Conservation (phyloP, 2,113 vertebrate species). For the Perca flavescens region DNA sequence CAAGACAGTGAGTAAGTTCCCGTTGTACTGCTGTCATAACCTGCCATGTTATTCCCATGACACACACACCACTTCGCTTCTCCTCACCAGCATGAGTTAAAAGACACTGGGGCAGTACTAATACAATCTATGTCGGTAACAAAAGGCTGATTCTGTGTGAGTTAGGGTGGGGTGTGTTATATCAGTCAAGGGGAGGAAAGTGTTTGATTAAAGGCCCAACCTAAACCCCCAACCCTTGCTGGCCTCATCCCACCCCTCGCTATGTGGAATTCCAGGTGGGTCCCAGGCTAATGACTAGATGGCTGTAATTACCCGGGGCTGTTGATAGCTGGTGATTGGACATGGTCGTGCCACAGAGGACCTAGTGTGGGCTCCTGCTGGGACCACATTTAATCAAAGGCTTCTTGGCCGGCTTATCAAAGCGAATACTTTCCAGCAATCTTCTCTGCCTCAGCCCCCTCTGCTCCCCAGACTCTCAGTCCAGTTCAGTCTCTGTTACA, state of each 20-base stretch:
- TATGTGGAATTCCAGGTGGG: constrained; percentile 81
- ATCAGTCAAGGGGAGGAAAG: constrained; percentile 69
- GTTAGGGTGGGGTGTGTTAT: constrained; percentile 50
- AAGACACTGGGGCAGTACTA: constrained; percentile 40
- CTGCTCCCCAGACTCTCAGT: constrained; percentile 58
- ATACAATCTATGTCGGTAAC: constrained; percentile 56
- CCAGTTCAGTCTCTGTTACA: constrained; percentile 49
- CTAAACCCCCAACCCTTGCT: constrained; percentile 68
- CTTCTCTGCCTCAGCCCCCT: constrained; percentile 72
- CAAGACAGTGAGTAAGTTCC: constrained; percentile 27
- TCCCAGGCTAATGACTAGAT: constrained; percentile 81
- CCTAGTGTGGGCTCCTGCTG: constrained; percentile 80
- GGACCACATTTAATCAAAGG: constrained; percentile 79
- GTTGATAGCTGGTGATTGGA: constrained; percentile 82
- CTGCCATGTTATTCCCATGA: constrained; percentile 28
- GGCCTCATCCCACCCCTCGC: constrained; percentile 59
- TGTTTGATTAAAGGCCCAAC: constrained; percentile 79
- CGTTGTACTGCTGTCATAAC: constrained; percentile 33
- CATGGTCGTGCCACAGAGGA: constrained; percentile 79
- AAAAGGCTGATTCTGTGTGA: constrained; percentile 69
- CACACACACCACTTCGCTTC: background rate
- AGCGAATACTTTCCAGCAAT: constrained; percentile 83
- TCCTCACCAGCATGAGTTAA: constrained; percentile 18
- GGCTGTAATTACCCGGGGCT: constrained; percentile 82
- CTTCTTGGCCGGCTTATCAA: constrained; percentile 81